Conservation (phyloP, 1,140 invertebrate genomes). For the Penaeus vannamei region DNA sequence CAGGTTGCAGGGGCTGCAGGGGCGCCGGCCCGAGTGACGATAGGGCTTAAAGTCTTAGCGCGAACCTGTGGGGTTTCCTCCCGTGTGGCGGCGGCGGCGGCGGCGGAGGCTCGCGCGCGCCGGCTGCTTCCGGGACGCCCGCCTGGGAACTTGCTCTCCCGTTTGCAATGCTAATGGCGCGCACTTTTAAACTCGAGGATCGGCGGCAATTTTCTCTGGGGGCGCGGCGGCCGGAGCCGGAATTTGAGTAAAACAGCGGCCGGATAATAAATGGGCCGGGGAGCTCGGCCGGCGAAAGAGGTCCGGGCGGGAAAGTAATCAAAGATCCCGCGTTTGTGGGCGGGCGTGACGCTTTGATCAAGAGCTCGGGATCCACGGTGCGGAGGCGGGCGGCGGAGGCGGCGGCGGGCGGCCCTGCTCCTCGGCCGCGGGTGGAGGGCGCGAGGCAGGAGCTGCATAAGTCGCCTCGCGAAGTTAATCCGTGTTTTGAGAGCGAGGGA, state of each 20-base stretch:
- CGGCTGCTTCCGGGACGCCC: neutral
- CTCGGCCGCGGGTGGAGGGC: too few species aligned
- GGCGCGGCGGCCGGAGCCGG: neutral
- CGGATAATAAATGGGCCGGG: neutral
- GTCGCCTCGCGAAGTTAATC: too few species aligned
- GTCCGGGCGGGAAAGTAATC: neutral
- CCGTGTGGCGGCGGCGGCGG: neutral
- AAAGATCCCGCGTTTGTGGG: too few species aligned
- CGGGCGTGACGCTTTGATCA: too few species aligned
- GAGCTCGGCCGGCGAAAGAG: neutral
- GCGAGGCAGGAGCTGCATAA: too few species aligned
- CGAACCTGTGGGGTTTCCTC: conserved; percentile 24
- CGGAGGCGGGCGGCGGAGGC: too few species aligned
- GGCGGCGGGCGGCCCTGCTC: too few species aligned
- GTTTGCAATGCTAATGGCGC: conserved; percentile 59
- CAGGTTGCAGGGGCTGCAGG: conserved; percentile 10
- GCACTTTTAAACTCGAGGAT: conserved; percentile 55
- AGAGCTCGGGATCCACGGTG: too few species aligned
- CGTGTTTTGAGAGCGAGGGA: too few species aligned
- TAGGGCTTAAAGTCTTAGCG: conserved; percentile 24
- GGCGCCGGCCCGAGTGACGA: neutral
- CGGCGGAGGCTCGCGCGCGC: neutral
- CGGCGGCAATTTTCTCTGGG: conserved; percentile 49
- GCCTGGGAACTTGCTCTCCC: conserved; percentile 54
- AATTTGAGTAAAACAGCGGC: neutral